Base-by-base conservation (phyloP, 2,888 invertebrate genomes). In the Napeogenes sylphis region DNA sequence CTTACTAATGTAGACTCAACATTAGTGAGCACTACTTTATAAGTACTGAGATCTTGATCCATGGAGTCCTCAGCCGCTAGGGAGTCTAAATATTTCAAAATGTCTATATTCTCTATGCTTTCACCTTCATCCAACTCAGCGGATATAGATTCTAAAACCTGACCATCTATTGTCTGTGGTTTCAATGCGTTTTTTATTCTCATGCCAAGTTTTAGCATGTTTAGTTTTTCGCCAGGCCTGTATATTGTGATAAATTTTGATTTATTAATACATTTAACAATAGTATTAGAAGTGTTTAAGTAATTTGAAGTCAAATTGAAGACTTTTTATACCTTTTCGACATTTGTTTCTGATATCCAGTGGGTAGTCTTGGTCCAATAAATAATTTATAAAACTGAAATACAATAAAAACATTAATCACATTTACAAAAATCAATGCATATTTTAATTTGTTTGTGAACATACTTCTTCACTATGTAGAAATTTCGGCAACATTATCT, bases 401-500 rank as follows among this genome's bases (percentile, higher is more conserved):
- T 66, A 63, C 58, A 65, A 70, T 69, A 61, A 67, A 8, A 53
- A 47, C 58, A 56, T 56, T 13, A 51, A 33, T 21, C 21, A 21
- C 21, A 21, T 55, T 63, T 6, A 42, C 2, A 30, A 42, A 21
- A 12, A n/a, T 46, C 32, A 45, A n/a, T 56, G 10, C 45, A 42
- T 35, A 38, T 51, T 32, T 42, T 13, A 35, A 3, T 54, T 14
- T 30, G 5, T 54, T 45, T 14, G 13, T n/a, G 5, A 32, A 55
- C 8, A 45, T 85, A 95, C 95, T 88, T 95, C 94, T 83, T 94
- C 95, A 79, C 96, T 96, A 75, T 96, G 95, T 80, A 95, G 93
- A 85, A 96, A 97, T 74, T 93, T 92, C 12, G 95, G 95, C 68
- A 96, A 85, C 90, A 95, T 94, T 64, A 93, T 91, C 70, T 92